Base-by-base conservation (phyloP, 2,113 vertebrate genomes). In the Gulo gulo region DNA sequence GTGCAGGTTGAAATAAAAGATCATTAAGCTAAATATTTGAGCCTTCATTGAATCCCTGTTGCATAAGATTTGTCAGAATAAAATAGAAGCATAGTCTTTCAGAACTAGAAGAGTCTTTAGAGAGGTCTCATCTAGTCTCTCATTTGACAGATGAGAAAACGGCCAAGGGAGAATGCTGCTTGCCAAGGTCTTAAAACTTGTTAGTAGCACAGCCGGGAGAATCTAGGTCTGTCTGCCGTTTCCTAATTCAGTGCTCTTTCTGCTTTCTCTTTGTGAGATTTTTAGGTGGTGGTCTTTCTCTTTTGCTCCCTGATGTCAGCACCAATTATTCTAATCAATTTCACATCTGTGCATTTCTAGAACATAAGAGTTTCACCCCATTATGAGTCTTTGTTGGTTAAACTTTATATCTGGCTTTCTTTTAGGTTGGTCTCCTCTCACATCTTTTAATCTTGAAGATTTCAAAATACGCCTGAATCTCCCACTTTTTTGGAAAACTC, bases 361-460 rank as follows among this genome's bases (percentile, higher is more conserved):
- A 79, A 57, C 36, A 45, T 69, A 52, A 57, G 11, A 79, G 26
- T 63, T 84, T 87, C 42, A 47, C 36, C n/a, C 59, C 26, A 52
- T 73, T 80, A 21, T 88, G 81, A 82, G 39, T 50, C 89, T 95
- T 78, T 0, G 21, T 87, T 91, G 81, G 26, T 89, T 97, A 94
- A 97, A 91, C 42, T 95, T 94, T 95, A 0, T 47, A 65, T 94
- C 83, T 97, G 93, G 13, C 88, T 98, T 98, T 96, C 92, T 98
- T 98, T 16, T 97, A 99, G 98, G 95, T 98, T 97, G 95, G 85
- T 90, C 97, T 98, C 81, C 78, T 85, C 15, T 97, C 85, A 95
- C 73, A 34, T 55, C 94, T 97, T 73, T 93, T 96, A n/a, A 91
- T 97, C 79, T 91, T 96, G 92, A 97, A 96, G 97, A 59, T 97